Conservation (phyloP, 2,888 invertebrate species). For the Aphodius sticticus region DNA sequence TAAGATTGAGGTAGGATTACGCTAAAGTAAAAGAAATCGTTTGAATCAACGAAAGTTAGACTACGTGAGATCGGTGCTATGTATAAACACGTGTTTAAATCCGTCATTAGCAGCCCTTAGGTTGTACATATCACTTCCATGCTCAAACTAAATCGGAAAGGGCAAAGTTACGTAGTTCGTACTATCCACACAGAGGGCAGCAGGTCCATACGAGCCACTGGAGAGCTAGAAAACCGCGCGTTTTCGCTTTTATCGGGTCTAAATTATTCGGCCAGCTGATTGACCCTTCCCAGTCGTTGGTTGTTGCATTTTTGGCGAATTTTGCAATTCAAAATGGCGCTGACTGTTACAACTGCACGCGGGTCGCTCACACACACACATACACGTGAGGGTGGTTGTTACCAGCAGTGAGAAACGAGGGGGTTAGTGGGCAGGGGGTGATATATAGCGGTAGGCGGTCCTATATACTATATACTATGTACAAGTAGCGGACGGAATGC, state of each 20-base stretch:
- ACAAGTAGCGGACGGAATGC: slow-evolving; percentile 46
- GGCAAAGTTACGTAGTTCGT: too few relatives aligned
- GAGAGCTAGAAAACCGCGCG: not conserved
- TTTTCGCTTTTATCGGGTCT: not conserved
- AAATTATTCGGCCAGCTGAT: not conserved
- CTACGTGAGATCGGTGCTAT: too few relatives aligned
- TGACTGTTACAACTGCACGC: slow-evolving; percentile 46
- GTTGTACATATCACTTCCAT: too few relatives aligned
- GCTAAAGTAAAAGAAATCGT: too few relatives aligned
- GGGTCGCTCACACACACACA: slow-evolving; percentile 45
- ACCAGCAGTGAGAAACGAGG: slow-evolving; percentile 46
- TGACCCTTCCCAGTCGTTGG: not conserved
- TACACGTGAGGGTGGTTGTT: slow-evolving; percentile 41
- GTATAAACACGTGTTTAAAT: too few relatives aligned
- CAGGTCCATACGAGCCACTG: too few relatives aligned
- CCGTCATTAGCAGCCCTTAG: too few relatives aligned
- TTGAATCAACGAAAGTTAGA: too few relatives aligned
- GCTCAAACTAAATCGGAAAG: too few relatives aligned
- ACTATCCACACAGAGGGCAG: too few relatives aligned
- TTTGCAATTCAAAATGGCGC: slow-evolving; percentile 54
- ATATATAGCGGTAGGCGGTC: slow-evolving; percentile 51
- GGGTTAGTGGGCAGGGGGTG: slow-evolving; percentile 47
- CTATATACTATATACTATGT: slow-evolving; percentile 51
- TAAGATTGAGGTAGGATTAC: too few relatives aligned
- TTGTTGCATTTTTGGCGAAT: slow-evolving; percentile 49